These are phyloP conservation scores for Mesitornis unicolor DNA, from an alignment of 2,113 vertebrate genomes.

Conservation along the genomic window DNA sequence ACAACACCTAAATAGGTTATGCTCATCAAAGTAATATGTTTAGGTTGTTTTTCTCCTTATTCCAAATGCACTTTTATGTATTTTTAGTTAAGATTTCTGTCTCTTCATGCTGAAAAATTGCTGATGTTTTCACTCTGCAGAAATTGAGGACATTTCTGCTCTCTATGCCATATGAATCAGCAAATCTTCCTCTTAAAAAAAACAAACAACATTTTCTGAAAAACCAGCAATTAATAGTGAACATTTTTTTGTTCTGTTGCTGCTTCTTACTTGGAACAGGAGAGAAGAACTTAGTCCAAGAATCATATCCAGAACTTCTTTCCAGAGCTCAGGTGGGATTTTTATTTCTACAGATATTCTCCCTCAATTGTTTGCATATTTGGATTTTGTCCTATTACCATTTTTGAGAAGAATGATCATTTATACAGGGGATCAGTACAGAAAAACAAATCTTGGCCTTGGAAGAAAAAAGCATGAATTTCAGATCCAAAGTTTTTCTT, in stretches of 20 bases:
- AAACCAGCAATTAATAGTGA: conserved; percentile 12
- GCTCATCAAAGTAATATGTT: conserved; percentile 48
- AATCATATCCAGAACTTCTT: not conserved
- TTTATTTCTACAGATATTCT: not conserved
- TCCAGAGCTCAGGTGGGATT: not conserved
- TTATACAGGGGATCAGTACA: not conserved
- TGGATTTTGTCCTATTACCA: not conserved
- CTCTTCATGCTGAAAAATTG: conserved; percentile 67
- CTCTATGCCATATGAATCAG: conserved; percentile 60
- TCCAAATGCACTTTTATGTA: conserved; percentile 49
- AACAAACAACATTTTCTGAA: not conserved
- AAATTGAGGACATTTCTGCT: conserved; percentile 49
- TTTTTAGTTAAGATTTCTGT: conserved; percentile 63
- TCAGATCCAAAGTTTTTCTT: not conserved
- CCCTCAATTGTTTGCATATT: not conserved
- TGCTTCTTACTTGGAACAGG: not conserved
- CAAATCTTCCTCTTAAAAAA: conserved; percentile 28
- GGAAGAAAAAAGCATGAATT: not conserved
- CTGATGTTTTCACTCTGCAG: conserved; percentile 49
- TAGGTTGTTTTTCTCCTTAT: conserved; percentile 30
- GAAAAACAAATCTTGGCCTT: not conserved
- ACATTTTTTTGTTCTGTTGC: not conserved
- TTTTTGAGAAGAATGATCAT: not conserved
- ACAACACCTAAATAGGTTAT: conserved; percentile 55
- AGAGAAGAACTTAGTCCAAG: not conserved